phyloP scores from a whole-genome alignment of 2,888 invertebrate genomes.

The Heteromyza rotundicornis region DNA sequence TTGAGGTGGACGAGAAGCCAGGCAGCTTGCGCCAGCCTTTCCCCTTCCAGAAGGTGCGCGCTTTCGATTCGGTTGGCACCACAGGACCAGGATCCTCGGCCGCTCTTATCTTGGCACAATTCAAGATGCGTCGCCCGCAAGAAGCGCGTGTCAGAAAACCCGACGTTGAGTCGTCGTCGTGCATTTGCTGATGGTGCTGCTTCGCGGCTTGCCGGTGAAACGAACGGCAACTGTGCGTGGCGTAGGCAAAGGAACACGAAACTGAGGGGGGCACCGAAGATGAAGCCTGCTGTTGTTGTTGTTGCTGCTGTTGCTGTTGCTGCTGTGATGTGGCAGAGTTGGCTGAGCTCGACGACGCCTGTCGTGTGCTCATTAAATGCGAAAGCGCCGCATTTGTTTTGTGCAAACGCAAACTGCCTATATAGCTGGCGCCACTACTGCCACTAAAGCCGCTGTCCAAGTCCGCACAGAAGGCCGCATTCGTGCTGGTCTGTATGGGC shows the following conservation, averaged over 20 bases:
- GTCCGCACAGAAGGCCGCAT: constrained; percentile 64
- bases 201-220: constrained; percentile 48
- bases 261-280: constrained; percentile 17
- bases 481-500: constrained; percentile 48
- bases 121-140: constrained; percentile 62
- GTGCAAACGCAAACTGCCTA: constrained; percentile 70
- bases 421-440: constrained; percentile 82
- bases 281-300: constrained; percentile 17
- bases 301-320: constrained; percentile 7
- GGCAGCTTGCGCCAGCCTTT: constrained; percentile 82
- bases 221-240: constrained; percentile 57
- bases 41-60: constrained; percentile 72
- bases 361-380: constrained; percentile 50
- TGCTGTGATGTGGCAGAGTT: constrained; percentile 39
- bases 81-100: constrained; percentile 62
- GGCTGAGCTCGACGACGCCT: constrained; percentile 33
- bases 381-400: constrained; percentile 55
- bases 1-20: constrained; percentile 74
- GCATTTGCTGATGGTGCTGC: constrained; percentile 6
- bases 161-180: constrained; percentile 28
- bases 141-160: constrained; percentile 56
- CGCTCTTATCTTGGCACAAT: constrained; percentile 63
- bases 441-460: constrained; percentile 85
- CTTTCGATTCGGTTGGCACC: constrained; percentile 57
- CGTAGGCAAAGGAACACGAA: constrained; percentile 41